phyloP scores from a whole-genome alignment of 35 echinoderm and acorn worm genomes.

The Amphiura filiformis region DNA sequence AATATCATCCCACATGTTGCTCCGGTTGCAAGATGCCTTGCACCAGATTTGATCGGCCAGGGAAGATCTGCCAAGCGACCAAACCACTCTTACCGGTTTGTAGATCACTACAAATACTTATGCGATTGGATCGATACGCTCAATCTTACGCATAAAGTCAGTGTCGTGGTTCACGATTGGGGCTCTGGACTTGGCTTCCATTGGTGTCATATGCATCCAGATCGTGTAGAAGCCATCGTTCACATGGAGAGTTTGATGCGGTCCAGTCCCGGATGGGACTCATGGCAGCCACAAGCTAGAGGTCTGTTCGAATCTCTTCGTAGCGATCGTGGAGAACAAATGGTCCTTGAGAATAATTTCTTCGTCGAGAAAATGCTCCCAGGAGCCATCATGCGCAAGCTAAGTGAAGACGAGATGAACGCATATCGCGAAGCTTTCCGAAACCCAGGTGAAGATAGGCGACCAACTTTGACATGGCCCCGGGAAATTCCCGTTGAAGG shows the following conservation, averaged over 20 bases:
- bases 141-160: constrained; percentile 67
- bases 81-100: constrained; percentile 62
- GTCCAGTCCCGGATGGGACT: constrained; percentile 37
- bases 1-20: constrained; percentile 79
- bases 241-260: constrained; percentile 68
- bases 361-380: constrained; percentile 77
- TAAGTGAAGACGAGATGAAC: constrained; percentile 68
- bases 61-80: constrained; percentile 70
- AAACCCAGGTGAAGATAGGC: constrained; percentile 62
- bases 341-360: constrained; percentile 81
- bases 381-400: constrained; percentile 38
- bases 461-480: constrained; percentile 88
- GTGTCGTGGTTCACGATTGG: constrained; percentile 87
- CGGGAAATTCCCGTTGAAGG: constrained; percentile 65
- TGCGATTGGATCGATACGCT: constrained; percentile 81
- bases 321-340: constrained; percentile 66
- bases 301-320: constrained; percentile 65
- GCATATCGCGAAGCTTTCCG: constrained; percentile 72
- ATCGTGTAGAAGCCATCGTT: constrained; percentile 44
- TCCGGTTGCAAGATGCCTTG: constrained; percentile 60
- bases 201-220: constrained; percentile 64
- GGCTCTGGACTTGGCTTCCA: constrained; percentile 83
- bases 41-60: constrained; percentile 93
- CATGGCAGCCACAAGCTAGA: constrained; percentile 46
- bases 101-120: constrained; percentile 86